Evolutionary conservation across 1,140 invertebrate genomes (phyloP), one percentile per base, ranked within the genome.

Genomic region (Aphaenogaster rudis): DNA sequence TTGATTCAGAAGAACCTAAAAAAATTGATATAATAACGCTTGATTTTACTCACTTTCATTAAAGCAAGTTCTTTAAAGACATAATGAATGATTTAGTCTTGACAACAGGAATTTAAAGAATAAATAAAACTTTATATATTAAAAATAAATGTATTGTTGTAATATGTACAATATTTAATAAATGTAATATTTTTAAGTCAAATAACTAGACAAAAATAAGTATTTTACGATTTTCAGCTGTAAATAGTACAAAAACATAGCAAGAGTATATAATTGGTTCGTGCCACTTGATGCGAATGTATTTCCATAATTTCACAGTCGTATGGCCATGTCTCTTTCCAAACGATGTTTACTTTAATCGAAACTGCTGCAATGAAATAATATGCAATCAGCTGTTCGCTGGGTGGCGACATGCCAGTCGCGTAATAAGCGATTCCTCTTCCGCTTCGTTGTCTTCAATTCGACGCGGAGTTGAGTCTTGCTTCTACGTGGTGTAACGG

Each of bases 321-420:
- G 42, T 48, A 17, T 74, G 28, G 8, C 17, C 54, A 42, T 28
- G 39, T 48, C 17, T 76, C 11, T 28, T 39, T 15, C 11, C 48
- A 33, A 84, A 84, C n/a, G n/a, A 82, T 82, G 42, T 82, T 74
- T 82, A 33, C 42, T 82, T 82, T 76, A 74, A 84, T 76, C 80
- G 80, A 76, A 61, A 33, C 13, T 36, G 13, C 21, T 48, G 54
- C 57, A n/a, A 84, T 21, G 57, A 50, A 84, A 76, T 84, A 50
- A 84, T 39, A 39, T 50, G 57, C 54, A 59, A 82, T 82, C 67
- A 59, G 54, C 17, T 82, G 67, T 82, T 48, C 36, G 48, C 11
- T 48, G 61, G 33, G 3, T 64, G 28, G 15, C 64, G 50, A n/a
- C 50, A 81, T 13, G 17, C 42, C 50, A 50, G n/a, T 21, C 54